Evolutionary conservation across 2,797 vertebrate species (phyloP).

Genomic region (Malacoctenus gilli): DNA sequence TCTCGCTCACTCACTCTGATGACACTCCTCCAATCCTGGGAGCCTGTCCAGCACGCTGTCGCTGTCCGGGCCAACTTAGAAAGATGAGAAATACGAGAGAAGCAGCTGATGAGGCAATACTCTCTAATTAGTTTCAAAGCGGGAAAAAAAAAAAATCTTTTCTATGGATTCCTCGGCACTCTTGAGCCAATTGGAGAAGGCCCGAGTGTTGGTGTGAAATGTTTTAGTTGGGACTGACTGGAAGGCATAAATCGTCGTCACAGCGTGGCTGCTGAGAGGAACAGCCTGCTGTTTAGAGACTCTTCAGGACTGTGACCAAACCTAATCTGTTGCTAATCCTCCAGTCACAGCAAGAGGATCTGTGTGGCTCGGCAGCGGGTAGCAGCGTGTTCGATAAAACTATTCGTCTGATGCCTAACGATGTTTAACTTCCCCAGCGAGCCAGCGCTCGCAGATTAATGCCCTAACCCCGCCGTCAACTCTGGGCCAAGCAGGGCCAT

Average conservation of each 20-base stretch:
- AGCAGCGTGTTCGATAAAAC: conserved; percentile 44
- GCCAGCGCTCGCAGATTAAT: conserved; percentile 48
- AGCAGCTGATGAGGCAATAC: conserved; percentile 74
- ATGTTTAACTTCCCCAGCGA: conserved; percentile 49
- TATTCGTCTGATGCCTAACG: conserved; percentile 54
- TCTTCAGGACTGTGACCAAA: conserved; percentile 59
- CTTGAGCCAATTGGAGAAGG: conserved; percentile 29
- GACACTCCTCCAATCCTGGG: conserved; percentile 47
- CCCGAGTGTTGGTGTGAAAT: conserved; percentile 29
- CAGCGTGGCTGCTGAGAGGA: conserved; percentile 28
- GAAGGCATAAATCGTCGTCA: conserved; percentile 23
- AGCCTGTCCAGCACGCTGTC: conserved; percentile 55
- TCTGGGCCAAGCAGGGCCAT: background rate
- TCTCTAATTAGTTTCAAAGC: conserved; percentile 65
- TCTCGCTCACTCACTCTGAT: conserved; percentile 35
- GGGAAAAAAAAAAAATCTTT: conserved; percentile 49
- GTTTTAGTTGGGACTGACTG: conserved; percentile 32
- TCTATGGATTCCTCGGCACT: conserved; percentile 59
- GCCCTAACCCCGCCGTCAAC: conserved; percentile 37
- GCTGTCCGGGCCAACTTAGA: conserved; percentile 40
- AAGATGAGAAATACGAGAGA: conserved; percentile 66
- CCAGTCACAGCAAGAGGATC: conserved; percentile 53
- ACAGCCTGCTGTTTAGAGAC: conserved; percentile 46
- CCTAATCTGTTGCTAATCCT: conserved; percentile 73
- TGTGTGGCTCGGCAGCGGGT: conserved; percentile 38